These are phyloP conservation scores for Tokudaia tokunoshimensis DNA, from an alignment of 2,797 vertebrate genomes.

Conservation along the genomic window DNA sequence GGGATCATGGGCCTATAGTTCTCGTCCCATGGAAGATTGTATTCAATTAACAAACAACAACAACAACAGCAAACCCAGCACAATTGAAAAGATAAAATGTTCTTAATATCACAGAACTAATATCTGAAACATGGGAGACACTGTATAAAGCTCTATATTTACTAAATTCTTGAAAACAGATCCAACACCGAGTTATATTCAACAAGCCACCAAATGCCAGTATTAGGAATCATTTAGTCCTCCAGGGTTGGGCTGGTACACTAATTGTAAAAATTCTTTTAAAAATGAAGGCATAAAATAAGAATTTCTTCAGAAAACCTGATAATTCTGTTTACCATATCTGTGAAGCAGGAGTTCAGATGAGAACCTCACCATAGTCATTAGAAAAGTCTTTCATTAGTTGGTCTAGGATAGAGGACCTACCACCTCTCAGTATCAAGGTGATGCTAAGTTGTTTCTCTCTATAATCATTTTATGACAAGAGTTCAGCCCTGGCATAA, in stretches of 20 bases:
- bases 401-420: neutral
- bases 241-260: neutral
- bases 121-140: neutral
- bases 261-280: neutral
- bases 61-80: neutral
- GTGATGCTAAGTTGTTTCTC: neutral
- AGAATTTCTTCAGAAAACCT: neutral
- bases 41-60: neutral
- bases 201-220: neutral
- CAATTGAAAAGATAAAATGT: neutral
- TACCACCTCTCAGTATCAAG: neutral
- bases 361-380: neutral
- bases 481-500: neutral
- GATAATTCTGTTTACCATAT: neutral
- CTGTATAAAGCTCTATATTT: neutral
- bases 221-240: neutral
- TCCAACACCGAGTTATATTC: neutral
- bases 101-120: neutral
- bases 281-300: neutral
- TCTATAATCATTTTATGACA: neutral
- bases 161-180: conserved; percentile 7
- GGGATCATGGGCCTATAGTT: neutral
- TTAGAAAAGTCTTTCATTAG: neutral
- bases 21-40: neutral
- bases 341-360: neutral